A percentile compares a stretch with the other conserved stretches of the same genome.
Evolutionary conservation across 2,797 vertebrate genomes (phyloP).

Genomic region (Remorina albescens): DNA sequence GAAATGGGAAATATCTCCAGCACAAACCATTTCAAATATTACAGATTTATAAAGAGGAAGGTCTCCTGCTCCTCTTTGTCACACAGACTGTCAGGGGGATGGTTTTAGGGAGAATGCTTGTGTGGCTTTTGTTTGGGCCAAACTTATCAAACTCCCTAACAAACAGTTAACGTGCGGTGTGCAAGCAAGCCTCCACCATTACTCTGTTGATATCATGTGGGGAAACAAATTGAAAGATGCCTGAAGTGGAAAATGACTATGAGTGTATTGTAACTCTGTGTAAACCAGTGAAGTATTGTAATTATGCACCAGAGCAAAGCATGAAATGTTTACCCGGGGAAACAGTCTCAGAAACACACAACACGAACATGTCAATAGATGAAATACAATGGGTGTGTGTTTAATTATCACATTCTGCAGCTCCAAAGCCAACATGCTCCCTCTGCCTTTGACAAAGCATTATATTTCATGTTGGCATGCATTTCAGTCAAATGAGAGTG

Average conservation of each 20-base stretch:
- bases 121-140: conserved; percentile 49
- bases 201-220: conserved; percentile 59
- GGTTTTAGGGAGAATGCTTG: conserved; percentile 11
- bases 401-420: conserved; percentile 76
- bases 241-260: conserved; percentile 77
- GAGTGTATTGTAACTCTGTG: conserved; percentile 63
- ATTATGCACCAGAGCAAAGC: conserved; percentile 61
- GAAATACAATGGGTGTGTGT: conserved; percentile 68
- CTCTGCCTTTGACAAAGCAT: conserved; percentile 71
- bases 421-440: conserved; percentile 43
- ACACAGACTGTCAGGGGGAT: conserved; percentile 20
- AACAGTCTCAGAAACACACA: conserved; percentile 39
- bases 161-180: conserved; percentile 53
- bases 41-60: conserved; percentile 41
- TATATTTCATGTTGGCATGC: conserved; percentile 77
- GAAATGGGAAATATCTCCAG: conserved; percentile 57
- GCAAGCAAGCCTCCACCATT: conserved; percentile 38
- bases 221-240: conserved; percentile 77
- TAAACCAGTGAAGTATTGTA: conserved; percentile 67
- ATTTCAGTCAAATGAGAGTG: conserved; percentile 80
- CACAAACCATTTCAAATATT: conserved; percentile 45
- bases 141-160: conserved; percentile 55
- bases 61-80: conserved; percentile 14
- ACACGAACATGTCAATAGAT: conserved; percentile 60
- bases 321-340: conserved; percentile 62